Percentiles rank a stretch among this genome's conserved stretches.
Conservation (phyloP, 1,140 invertebrate species). For the Euwallacea fornicatus region DNA sequence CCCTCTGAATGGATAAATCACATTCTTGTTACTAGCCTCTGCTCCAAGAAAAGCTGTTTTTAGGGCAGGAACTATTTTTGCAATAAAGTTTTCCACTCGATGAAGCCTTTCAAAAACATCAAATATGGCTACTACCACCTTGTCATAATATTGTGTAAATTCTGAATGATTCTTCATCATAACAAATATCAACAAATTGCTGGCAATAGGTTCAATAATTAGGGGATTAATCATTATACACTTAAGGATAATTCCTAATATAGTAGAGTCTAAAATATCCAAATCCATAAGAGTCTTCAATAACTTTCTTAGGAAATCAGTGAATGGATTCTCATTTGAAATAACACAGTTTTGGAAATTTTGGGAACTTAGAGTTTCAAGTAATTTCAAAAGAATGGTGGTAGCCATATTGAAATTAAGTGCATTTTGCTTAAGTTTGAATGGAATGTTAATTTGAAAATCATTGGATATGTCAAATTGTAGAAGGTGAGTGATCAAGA, state of each 20-base stretch:
- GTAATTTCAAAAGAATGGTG: slow-evolving; percentile 34
- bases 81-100: slow-evolving; percentile 47
- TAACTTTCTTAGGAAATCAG: slow-evolving; percentile 43
- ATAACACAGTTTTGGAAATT: slow-evolving; percentile 16
- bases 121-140: slow-evolving; percentile 42
- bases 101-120: slow-evolving; percentile 48
- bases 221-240: slow-evolving; percentile 44
- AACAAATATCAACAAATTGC: slow-evolving; percentile 40
- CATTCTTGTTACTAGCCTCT: background rate
- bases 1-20: slow-evolving; percentile 34
- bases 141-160: slow-evolving; percentile 35
- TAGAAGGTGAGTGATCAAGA: slow-evolving; percentile 41
- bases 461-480: slow-evolving; percentile 43
- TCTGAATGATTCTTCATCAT: slow-evolving; percentile 39
- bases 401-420: slow-evolving; percentile 36
- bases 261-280: slow-evolving; percentile 33
- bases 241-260: slow-evolving; percentile 42
- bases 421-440: slow-evolving; percentile 15
- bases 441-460: slow-evolving; percentile 24
- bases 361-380: slow-evolving; percentile 40
- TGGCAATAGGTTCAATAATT: slow-evolving; percentile 40
- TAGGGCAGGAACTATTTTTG: slow-evolving; percentile 46
- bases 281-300: slow-evolving; percentile 38
- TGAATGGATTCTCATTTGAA: slow-evolving; percentile 39
- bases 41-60: slow-evolving; percentile 22